Percentiles rank a stretch among this genome's conserved stretches.
These are phyloP conservation scores for Actenoides lindsayi DNA, from an alignment of 2,113 vertebrate genomes.

Conservation along the genomic window DNA sequence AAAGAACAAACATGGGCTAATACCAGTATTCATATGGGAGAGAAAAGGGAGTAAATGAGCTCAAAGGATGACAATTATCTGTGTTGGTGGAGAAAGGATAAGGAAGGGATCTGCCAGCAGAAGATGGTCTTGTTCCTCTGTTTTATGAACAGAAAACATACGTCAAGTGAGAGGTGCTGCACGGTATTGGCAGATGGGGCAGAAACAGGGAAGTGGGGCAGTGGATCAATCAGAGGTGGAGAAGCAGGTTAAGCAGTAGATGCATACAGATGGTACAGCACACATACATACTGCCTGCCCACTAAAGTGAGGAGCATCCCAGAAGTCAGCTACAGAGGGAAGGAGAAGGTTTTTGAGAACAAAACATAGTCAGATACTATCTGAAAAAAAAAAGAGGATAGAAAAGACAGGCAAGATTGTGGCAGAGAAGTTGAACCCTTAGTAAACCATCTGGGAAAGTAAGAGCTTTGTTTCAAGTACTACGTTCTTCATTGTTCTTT, in stretches of 20 bases:
- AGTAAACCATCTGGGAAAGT: background rate
- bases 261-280: background rate
- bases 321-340: background rate
- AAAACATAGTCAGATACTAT: background rate
- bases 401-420: background rate
- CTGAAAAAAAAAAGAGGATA: background rate
- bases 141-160: background rate
- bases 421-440: background rate
- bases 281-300: background rate
- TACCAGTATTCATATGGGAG: background rate
- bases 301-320: background rate
- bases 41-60: background rate
- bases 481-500: background rate
- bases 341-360: background rate
- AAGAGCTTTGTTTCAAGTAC: background rate
- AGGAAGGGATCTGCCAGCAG: background rate
- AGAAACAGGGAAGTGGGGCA: background rate
- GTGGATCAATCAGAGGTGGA: background rate
- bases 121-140: background rate
- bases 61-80: background rate
- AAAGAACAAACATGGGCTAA: background rate
- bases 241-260: background rate
- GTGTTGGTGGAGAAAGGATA: background rate
- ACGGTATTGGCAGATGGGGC: background rate
- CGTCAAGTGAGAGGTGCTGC: background rate